Base-by-base conservation (phyloP, 2,888 invertebrate genomes). In the Sericinus montela region DNA sequence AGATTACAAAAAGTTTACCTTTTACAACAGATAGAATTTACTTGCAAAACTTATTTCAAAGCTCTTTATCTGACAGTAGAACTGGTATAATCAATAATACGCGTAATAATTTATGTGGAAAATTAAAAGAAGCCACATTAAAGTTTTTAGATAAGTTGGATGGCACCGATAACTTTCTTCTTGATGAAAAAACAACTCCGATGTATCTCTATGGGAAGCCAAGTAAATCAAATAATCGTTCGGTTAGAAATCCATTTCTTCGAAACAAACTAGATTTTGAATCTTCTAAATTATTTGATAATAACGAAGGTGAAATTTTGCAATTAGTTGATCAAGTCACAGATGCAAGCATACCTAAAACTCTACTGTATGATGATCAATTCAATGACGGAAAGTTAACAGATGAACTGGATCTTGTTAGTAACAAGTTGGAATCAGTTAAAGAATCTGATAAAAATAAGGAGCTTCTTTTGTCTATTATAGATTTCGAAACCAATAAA, bases 401-500 rank as follows among this genome's bases (percentile, higher is more conserved):
- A 16, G 23, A 43, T 11, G 43, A 39, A 19, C 16, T 40, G 13
- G 35, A 36, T 23, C 28, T 47, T 19, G 9, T n/a, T 1, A 40
- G 40, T n/a, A 41, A 41, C 11, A 11, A 10, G 25, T 11, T 19
- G n/a, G 28, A 29, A 16, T 29, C 40, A 11, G 30, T 43, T 5
- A 11, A 32, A 4, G 32, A 32, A 10, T 29, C 30, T 6, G 37
- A 23, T 9, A 45, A 48, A 1, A 55, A 55, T 11, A 65, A 54
- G 30, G 65, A 59, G 54, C 55, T 76, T 6, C 51, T 76, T 0
- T 44, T 71, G 1, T 68, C 74, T 6, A 57, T 76, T 43, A 63
- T 75, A 14, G 65, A 69, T 52, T 72, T 59, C 51, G 72, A 76
- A 59, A 65, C 63, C 0, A 61, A 66, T 19, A 63, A 54, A 39